A percentile compares a stretch with the other conserved stretches of the same genome.
Conservation (phyloP, 2,113 vertebrate species). For the Naja naja region DNA sequence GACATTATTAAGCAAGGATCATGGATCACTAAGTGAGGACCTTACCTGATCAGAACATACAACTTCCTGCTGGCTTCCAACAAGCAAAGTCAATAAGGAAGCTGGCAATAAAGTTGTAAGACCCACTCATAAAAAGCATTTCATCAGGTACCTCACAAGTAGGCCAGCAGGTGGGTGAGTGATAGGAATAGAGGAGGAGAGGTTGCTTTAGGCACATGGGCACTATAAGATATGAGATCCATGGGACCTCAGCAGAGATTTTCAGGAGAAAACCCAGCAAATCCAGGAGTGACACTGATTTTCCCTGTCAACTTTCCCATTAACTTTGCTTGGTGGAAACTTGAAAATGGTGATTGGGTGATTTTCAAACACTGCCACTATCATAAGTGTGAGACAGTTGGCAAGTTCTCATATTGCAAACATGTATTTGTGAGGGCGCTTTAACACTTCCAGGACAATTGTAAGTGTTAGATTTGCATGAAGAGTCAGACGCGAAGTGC, state of each 20-base stretch:
- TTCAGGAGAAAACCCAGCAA: not conserved
- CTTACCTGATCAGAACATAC: not conserved
- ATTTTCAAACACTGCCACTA: not conserved
- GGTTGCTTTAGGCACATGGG: not conserved
- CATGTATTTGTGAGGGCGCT: rapidly evolving
- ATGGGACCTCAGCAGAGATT: not conserved
- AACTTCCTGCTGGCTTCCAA: not conserved
- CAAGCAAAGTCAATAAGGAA: not conserved
- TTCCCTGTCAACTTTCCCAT: not conserved
- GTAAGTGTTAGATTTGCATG: no score
- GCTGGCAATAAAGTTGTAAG: not conserved
- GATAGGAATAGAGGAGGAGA: not conserved
- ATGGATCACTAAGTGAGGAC: not conserved
- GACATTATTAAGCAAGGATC: not conserved
- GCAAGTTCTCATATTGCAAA: not conserved
- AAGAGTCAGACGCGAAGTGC: no score
- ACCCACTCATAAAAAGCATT: not conserved
- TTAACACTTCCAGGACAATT: not conserved
- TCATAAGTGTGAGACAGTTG: not conserved
- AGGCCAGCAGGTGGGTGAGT: not conserved
- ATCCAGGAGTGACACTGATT: not conserved
- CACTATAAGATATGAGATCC: not conserved
- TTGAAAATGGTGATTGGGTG: not conserved
- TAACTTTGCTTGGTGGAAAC: not conserved
- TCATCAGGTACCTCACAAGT: not conserved